Percentiles rank a stretch among this genome's conserved stretches.
Evolutionary conservation across 2,888 invertebrate genomes (phyloP).

Genomic region (Bugulina stolonifera): DNA sequence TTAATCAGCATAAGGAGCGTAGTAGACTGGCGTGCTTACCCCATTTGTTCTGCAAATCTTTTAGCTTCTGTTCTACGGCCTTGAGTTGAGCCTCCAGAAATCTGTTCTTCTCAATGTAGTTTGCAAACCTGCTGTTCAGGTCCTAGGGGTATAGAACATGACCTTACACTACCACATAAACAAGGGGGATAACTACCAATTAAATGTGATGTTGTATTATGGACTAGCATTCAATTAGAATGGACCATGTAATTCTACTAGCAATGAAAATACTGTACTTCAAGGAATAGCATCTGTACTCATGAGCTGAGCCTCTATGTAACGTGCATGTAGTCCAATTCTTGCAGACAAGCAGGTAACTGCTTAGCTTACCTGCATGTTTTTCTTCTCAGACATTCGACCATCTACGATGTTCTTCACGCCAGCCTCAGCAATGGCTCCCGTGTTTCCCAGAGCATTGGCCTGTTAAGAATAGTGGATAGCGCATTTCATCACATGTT

Average conservation of each 20-base stretch:
- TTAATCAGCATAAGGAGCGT: too few species aligned
- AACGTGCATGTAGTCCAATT: too few species aligned
- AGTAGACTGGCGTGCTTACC: conserved; percentile 28
- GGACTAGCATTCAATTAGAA: too few species aligned
- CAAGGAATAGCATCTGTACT: too few species aligned
- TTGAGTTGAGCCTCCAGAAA: conserved; percentile 55
- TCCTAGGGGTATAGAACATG: conserved; percentile 35
- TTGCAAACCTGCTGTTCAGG: conserved; percentile 57
- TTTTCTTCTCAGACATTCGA: conserved; percentile 56
- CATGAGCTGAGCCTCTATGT: too few species aligned
- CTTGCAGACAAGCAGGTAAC: too few species aligned
- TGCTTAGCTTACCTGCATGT: conserved; percentile 50
- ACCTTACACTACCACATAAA: conserved; percentile 27
- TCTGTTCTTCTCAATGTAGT: conserved; percentile 56
- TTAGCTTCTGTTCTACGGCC: conserved; percentile 49
- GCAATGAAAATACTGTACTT: too few species aligned
- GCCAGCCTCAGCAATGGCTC: conserved; percentile 37
- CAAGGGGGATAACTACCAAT: background rate
- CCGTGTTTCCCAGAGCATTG: conserved; percentile 5
- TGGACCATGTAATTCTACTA: too few species aligned
- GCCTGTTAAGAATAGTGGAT: too few species aligned
- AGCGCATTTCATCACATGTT: too few species aligned
- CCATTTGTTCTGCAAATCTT: conserved; percentile 47
- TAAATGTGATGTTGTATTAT: too few species aligned
- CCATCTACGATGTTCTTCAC: conserved; percentile 52